Evolutionary conservation across 1,140 invertebrate genomes (phyloP).

Genomic region (Aphelenchoides avenae): DNA sequence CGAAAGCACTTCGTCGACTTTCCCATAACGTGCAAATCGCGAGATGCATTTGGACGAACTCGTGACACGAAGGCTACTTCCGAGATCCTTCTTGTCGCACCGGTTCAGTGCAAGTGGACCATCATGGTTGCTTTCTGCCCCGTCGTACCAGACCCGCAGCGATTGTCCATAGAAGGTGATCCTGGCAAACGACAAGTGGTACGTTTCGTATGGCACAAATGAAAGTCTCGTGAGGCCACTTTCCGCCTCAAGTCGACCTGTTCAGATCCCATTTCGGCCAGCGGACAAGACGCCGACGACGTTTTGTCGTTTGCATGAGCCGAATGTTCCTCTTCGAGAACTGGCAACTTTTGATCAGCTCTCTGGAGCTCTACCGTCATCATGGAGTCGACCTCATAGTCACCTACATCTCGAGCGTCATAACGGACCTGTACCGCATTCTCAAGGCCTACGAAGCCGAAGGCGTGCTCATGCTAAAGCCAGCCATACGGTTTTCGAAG

Average conservation of each 20-base stretch:
- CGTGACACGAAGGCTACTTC: conserved; percentile 8
- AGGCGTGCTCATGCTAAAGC: conserved; percentile 25
- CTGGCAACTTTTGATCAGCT: conserved; percentile 28
- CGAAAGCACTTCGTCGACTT: conserved; percentile 19
- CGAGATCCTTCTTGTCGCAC: conserved; percentile 21
- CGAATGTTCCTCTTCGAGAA: conserved; percentile 37
- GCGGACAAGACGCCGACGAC: conserved; percentile 17
- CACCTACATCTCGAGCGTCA: conserved; percentile 19
- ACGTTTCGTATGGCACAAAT: neutral
- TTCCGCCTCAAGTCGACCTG: conserved; percentile 9
- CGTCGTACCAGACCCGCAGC: conserved; percentile 12
- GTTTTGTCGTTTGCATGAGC: conserved; percentile 32
- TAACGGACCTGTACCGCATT: conserved; percentile 19
- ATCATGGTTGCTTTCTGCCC: conserved; percentile 27
- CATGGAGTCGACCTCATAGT: conserved; percentile 30
- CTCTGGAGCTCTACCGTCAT: conserved; percentile 29
- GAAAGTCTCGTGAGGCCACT: too few species aligned
- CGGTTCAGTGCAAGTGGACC: conserved; percentile 27
- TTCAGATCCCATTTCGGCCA: conserved; percentile 18
- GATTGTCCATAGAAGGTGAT: conserved; percentile 28
- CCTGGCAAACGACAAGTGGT: conserved; percentile 17
- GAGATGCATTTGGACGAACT: conserved; percentile 8
- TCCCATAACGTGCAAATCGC: conserved; percentile 24
- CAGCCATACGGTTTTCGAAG: conserved; percentile 20
- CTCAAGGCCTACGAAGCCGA: conserved; percentile 25